Evolutionary conservation across 2,888 invertebrate genomes (phyloP), one percentile per base, ranked within the genome.

Genomic region (Trichogramma dendrolimi): DNA sequence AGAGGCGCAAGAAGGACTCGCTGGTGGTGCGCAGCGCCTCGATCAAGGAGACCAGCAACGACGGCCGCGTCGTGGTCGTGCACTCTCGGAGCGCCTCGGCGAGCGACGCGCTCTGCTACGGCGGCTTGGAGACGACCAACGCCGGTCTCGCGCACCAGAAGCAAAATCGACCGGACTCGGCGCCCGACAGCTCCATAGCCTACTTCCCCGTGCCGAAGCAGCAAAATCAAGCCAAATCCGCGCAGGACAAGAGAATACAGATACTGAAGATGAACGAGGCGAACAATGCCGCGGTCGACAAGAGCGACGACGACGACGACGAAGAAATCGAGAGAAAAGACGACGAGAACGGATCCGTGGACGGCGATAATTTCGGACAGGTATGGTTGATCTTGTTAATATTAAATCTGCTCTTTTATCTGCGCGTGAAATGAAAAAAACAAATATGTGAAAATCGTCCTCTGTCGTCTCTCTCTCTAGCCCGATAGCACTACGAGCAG

Each of bases 1-100:
- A 82, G 71, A 81, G 79, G 77, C 80, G 81, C 67, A 83, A 84
- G 71, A 75, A 75, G 64, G 72, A 76, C 59, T 11, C 55, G 1
- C 10, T 55, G 3, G 41, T 66, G 14, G 8, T 54, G 6, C 48
- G 62, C 53, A 46, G 60, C 7, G 57, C 54, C 2, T 66, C 63
- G 0, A 55, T 50, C 8, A 66, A 66, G 43, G 66, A 62, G 7
- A 50, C 46, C 7, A 51, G 47, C 10, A 49, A 44, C 38, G 42
- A n/a, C 6, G 56, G n/a, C 5, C 38, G 42, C 1, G 38, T 7
- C 1, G 38, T 7, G 38, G 6, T 11, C 27, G 3, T 27, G 50
- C 70, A 72, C 5, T 70, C 72, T 4, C 72, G 75, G 63, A 69
- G 70, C 65, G 67, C 71, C 7, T 75, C 75, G 0, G 73, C 73